Conservation (phyloP, 2,113 vertebrate species). For the Nothobranchius kuhntae region DNA sequence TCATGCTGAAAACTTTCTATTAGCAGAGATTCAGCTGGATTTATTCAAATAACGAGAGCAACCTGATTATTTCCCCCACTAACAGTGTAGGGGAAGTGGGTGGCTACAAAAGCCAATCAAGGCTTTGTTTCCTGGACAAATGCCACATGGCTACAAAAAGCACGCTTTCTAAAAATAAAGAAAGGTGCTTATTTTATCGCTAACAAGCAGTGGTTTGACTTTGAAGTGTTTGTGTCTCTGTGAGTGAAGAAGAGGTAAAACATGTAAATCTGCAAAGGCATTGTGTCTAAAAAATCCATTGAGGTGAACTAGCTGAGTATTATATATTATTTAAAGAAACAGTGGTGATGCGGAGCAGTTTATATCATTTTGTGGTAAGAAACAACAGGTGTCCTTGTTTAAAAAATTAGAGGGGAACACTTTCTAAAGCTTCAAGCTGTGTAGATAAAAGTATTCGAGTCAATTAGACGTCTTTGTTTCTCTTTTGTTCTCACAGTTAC, state of each 20-base stretch:
- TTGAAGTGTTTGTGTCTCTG: background rate
- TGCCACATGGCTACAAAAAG: slow-evolving; percentile 20
- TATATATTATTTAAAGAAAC: no score
- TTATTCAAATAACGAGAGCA: slow-evolving; percentile 52
- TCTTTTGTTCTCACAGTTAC: background rate
- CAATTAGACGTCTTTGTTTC: slow-evolving; percentile 1
- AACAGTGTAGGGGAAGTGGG: slow-evolving; percentile 17
- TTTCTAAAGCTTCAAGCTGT: slow-evolving; percentile 9
- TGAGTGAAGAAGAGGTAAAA: no score
- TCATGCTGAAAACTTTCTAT: slow-evolving; percentile 45
- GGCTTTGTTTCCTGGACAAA: slow-evolving; percentile 18
- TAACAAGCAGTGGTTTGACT: background rate
- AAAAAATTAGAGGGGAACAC: background rate
- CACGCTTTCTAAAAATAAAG: background rate
- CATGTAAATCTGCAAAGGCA: no score
- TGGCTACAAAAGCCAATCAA: slow-evolving; percentile 21
- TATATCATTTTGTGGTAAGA: no score
- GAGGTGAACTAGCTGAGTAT: no score
- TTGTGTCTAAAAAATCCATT: no score
- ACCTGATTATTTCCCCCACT: slow-evolving; percentile 35
- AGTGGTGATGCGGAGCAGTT: no score
- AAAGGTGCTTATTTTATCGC: background rate
- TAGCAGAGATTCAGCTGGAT: slow-evolving; percentile 26
- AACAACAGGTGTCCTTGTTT: no score
- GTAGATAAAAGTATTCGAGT: slow-evolving; percentile 3